Conservation (phyloP, 2,888 invertebrate species). For the Lampropteryx suffumata region DNA sequence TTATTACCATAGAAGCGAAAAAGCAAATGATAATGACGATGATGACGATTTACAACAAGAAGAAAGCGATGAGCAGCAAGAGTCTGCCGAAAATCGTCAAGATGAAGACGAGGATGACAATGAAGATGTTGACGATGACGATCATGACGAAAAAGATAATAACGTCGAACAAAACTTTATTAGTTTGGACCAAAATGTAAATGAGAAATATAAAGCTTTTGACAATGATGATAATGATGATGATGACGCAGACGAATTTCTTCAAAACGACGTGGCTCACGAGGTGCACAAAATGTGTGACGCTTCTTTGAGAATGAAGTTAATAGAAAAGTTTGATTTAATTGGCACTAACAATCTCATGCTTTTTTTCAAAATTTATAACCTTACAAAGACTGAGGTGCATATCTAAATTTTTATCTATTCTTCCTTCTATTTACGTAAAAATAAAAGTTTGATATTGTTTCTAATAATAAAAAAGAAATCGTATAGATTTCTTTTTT, state of each 20-base stretch:
- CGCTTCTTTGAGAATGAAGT: constrained; percentile 39
- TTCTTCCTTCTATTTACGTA: neutral
- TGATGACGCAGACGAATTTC: constrained; percentile 32
- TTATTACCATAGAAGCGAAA: constrained; percentile 34
- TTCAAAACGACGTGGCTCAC: constrained; percentile 34
- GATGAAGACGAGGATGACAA: constrained; percentile 19
- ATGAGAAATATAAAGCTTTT: constrained; percentile 25
- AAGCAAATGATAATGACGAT: constrained; percentile 36
- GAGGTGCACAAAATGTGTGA: constrained; percentile 57
- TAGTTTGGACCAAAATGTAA: constrained; percentile 40
- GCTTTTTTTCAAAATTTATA: constrained; percentile 42
- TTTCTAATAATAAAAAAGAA: too few species aligned
- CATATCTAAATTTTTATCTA: neutral
- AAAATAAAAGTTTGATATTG: neutral
- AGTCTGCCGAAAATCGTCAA: constrained; percentile 42
- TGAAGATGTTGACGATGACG: constrained; percentile 36
- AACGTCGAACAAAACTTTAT: constrained; percentile 6
- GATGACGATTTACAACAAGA: constrained; percentile 37
- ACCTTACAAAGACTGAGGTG: constrained; percentile 1
- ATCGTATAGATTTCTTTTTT: neutral
- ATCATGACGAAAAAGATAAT: constrained; percentile 42
- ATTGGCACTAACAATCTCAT: constrained; percentile 63
- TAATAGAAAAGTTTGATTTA: constrained; percentile 36
- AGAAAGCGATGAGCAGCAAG: too few species aligned
- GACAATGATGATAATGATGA: constrained; percentile 17